Evolutionary conservation across 2,888 invertebrate species (phyloP), one percentile per base, ranked within the genome.

Genomic region (Blera fallax): DNA sequence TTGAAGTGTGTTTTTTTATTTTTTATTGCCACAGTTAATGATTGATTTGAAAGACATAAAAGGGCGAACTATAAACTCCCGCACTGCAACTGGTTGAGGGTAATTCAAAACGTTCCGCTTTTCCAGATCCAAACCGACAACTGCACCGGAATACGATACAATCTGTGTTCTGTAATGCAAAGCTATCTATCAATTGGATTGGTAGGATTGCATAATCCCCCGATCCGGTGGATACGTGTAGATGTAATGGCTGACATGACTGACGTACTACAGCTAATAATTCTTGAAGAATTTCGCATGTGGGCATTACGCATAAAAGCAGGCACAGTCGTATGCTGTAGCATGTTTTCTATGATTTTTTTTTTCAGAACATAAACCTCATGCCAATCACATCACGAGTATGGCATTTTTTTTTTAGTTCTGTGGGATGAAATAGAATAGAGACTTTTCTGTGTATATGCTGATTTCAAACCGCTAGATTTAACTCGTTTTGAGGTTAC

Each of bases 201-300:
- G 64, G 32, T 64, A 32, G 40, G 76, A 76, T 76, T 76, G 76
- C 76, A 67, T 76, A 76, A 76, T 76, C 76, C 56, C 58, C n/a
- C n/a, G 56, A 65, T 65, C 48, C 34, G 18, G 56, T 34, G 67
- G 65, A 65, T 34, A n/a, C n/a, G n/a, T n/a, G n/a, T n/a, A 67
- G 48, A 76, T 74, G 74, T 76, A 76, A 76, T 56, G 34, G 54
- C 67, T 50, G 27, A 69, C 58, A 60, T 52, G 69, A 8, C 60
- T 52, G 69, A 69, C 58, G 67, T 58, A 60, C 40, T 32, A 43
- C 11, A 14, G 60, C 77, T 60, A 69, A 21, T 69, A 77, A 77
- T 69, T 77, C 77, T 77, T 69, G 21, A 40, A 14, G 76, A 76
- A 58, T 67, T 76, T 65, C 50, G 72, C 60, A 60, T 72, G 72